A percentile compares a stretch with the other conserved stretches of the same genome.
phyloP scores from a whole-genome alignment of 2,888 invertebrate genomes.

The Xanthorhoe spadicearia region DNA sequence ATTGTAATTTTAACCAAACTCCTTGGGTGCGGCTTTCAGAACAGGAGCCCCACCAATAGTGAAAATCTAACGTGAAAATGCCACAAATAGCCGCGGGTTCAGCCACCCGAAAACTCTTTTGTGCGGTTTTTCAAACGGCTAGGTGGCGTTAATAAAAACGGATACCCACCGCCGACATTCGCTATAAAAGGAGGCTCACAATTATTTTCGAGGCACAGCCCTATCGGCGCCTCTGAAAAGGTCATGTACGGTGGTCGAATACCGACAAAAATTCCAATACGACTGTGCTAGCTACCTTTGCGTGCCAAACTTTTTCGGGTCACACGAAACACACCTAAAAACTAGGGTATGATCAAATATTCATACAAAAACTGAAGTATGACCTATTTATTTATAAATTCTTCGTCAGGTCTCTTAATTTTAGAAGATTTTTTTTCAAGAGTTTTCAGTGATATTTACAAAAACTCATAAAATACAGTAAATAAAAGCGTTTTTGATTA shows the following conservation, averaged over 20 bases:
- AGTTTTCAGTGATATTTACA: not conserved
- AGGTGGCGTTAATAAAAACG: slow-evolving; percentile 59
- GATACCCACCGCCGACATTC: slow-evolving; percentile 56
- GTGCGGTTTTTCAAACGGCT: slow-evolving; percentile 55
- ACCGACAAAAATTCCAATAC: slow-evolving; percentile 68
- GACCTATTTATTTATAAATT: slow-evolving; percentile 38
- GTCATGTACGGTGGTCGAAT: slow-evolving; percentile 56
- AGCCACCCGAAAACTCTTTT: slow-evolving; percentile 56
- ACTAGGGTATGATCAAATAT: slow-evolving; percentile 67
- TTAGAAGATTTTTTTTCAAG: not conserved
- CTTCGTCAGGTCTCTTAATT: not conserved
- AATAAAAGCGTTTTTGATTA: not conserved
- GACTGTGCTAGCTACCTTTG: slow-evolving; percentile 59
- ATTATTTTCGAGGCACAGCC: slow-evolving; percentile 61
- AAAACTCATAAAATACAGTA: not conserved
- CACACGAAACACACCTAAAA: slow-evolving; percentile 67
- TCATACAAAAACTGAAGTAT: slow-evolving; percentile 47
- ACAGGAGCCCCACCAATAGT: slow-evolving; percentile 20
- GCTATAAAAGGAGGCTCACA: slow-evolving; percentile 59
- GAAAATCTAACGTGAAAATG: slow-evolving; percentile 37
- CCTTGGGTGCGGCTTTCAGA: slow-evolving; percentile 15
- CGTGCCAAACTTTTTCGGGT: slow-evolving; percentile 74
- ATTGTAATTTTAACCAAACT: slow-evolving; percentile 21
- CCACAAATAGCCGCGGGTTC: slow-evolving; percentile 44
- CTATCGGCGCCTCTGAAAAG: slow-evolving; percentile 57